Evolutionary conservation across 2,888 invertebrate species (phyloP).

Genomic region (Scaptomyza caliginosa): DNA sequence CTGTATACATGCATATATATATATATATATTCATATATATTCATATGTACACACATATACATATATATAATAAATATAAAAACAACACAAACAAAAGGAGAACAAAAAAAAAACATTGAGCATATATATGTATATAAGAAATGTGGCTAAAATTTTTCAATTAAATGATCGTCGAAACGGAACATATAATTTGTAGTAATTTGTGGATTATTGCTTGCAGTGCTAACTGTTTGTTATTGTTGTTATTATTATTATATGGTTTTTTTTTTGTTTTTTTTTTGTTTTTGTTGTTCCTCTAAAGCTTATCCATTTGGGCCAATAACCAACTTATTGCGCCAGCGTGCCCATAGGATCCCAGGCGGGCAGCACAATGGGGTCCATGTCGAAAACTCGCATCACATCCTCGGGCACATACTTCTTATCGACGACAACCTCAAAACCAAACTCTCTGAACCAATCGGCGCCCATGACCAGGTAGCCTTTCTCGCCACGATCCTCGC

Average conservation of each 20-base stretch:
- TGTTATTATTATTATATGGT: neutral
- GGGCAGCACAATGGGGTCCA: conserved; percentile 91
- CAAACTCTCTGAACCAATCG: conserved; percentile 95
- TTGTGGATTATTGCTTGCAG: conserved; percentile 47
- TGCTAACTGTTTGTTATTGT: conserved; percentile 27
- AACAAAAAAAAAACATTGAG: conserved; percentile 5
- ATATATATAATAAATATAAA: conserved; percentile 9
- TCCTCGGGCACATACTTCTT: conserved; percentile 91
- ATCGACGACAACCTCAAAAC: conserved; percentile 94
- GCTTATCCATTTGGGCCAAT: conserved; percentile 44
- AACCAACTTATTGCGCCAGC: conserved; percentile 85
- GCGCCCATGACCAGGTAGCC: conserved; percentile 93
- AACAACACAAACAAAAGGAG: conserved; percentile 14
- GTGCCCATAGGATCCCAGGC: conserved; percentile 98
- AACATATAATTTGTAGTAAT: conserved; percentile 38
- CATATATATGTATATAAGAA: conserved; percentile 10
- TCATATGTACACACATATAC: conserved; percentile 13
- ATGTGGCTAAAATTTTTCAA: conserved; percentile 36
- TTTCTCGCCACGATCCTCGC: conserved; percentile 93
- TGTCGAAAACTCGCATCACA: conserved; percentile 90
- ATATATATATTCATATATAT: neutral
- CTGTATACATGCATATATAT: conserved; percentile 12
- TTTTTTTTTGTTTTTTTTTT: neutral
- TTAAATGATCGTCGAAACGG: conserved; percentile 25
- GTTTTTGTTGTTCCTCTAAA: conserved; percentile 45